A percentile compares a stretch with the other conserved stretches of the same genome.
Conservation (phyloP, 2,797 vertebrate genomes). For the Acanthornis magna region DNA sequence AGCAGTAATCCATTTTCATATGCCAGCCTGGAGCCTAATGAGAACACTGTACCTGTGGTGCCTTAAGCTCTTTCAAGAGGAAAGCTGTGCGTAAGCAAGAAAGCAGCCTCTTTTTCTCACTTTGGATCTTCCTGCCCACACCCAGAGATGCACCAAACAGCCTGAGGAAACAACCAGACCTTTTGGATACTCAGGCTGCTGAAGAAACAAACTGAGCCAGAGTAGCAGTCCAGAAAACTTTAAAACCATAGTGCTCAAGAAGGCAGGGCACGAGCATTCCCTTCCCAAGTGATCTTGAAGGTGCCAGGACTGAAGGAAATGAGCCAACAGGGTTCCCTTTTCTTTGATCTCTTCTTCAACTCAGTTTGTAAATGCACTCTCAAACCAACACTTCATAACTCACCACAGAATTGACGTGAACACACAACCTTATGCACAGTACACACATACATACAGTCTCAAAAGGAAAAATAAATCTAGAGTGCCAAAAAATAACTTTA, state of each 20-base stretch:
- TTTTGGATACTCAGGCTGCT: not conserved
- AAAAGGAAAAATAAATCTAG: not conserved
- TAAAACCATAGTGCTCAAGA: not conserved
- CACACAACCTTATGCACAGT: not conserved
- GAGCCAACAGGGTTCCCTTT: not conserved
- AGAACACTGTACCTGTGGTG: not conserved
- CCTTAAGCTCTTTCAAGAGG: not conserved
- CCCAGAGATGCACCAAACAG: not conserved
- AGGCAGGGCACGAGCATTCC: not conserved
- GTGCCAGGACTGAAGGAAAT: not conserved
- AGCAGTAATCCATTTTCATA: not conserved
- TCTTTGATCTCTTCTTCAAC: not conserved
- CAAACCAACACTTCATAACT: not conserved
- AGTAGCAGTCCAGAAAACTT: not conserved
- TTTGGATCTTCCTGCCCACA: not conserved
- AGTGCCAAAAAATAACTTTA: not conserved
- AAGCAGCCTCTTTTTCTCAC: not conserved
- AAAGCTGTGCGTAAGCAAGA: not conserved
- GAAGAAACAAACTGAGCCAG: not conserved
- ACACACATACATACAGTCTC: rapidly evolving
- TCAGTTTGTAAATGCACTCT: not conserved
- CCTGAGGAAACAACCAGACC: not conserved
- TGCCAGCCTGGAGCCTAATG: not conserved
- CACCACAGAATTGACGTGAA: not conserved
- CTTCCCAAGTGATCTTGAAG: not conserved